Evolutionary conservation across 1,140 invertebrate genomes (phyloP), one percentile per base, ranked within the genome.

Genomic region (Apis laboriosa): DNA sequence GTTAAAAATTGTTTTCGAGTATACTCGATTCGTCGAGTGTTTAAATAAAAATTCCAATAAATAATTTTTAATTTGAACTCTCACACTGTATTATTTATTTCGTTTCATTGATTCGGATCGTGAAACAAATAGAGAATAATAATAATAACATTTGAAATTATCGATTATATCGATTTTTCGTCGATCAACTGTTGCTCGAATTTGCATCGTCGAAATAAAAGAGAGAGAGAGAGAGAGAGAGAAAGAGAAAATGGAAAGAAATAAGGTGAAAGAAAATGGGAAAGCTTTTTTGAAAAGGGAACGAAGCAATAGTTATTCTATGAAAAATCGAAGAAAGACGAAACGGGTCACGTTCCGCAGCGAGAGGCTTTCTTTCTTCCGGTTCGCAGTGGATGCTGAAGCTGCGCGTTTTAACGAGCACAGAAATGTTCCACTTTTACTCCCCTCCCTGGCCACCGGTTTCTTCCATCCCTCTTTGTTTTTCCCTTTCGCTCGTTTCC

Each of bases 351-450:
- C 71, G 68, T 85, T 66, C 34, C 49, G 74, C 67, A 73, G 68
- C 63, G 70, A 56, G 63, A 68, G 66, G 34, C 64, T 77, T 80
- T 77, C 72, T 83, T 84, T 60, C 83, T 77, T 77, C 73, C 80
- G 74, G 74, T 78, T 83, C 64, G 49, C 75, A 34, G 53, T 83
- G 71, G 66, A 78, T 83, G 68, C 84, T 83, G 80, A 83, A 85
- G 63, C 74, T 64, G 80, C 63, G 81, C 74, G 84, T 83, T 83
- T 83, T 80, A 85, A 85, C 75, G 84, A 85, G 84, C 70, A 58
- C 75, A 78, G 71, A 81, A 83, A 78, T 78, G 75, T 83, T 77
- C 84, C 80, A 81, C 67, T 82, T 82, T 75, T 66, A 58, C 49
- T 58, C 78, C 43, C 68, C 83, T n/a, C 19, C 11, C 71, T 55